Percentiles rank a stretch among this genome's conserved stretches.
Conservation (phyloP, 1,140 invertebrate species). For the Lethrus apterus region DNA sequence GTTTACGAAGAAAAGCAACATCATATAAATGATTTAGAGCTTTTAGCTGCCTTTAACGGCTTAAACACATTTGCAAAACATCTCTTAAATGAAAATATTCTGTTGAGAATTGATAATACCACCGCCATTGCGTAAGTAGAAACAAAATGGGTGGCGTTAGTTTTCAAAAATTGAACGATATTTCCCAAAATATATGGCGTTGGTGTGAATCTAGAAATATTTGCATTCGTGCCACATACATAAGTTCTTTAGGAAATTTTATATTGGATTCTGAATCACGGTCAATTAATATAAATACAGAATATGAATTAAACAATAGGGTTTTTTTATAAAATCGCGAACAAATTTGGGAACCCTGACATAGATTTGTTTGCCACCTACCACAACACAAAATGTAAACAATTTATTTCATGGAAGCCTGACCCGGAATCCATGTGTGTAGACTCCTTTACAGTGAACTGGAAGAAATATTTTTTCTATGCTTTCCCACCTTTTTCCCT, state of each 20-base stretch:
- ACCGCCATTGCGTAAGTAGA: constrained; percentile 25
- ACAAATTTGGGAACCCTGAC: constrained; percentile 20
- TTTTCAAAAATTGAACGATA: constrained; percentile 19
- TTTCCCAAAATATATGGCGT: constrained; percentile 26
- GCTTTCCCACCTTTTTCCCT: constrained; percentile 32
- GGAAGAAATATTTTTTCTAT: constrained; percentile 27
- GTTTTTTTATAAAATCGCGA: constrained; percentile 16
- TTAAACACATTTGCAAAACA: constrained; percentile 27
- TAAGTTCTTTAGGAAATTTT: constrained; percentile 23
- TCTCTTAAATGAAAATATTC: constrained; percentile 12
- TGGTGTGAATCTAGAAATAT: constrained; percentile 30
- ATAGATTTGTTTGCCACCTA: constrained; percentile 32
- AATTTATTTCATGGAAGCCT: constrained; percentile 25
- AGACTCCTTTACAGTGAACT: constrained; percentile 31
- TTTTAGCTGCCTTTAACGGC: constrained; percentile 25
- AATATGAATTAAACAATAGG: constrained; percentile 3
- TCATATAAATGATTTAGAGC: constrained; percentile 32
- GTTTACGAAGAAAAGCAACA: constrained; percentile 17
- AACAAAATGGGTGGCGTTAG: constrained; percentile 29
- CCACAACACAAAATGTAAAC: constrained; percentile 30
- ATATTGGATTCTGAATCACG: constrained; percentile 28
- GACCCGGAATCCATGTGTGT: constrained; percentile 23
- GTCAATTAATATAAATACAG: constrained; percentile 14
- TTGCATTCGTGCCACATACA: constrained; percentile 26
- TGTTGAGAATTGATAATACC: constrained; percentile 30